These are phyloP conservation scores for Struthidea cinerea DNA, from an alignment of 2,113 vertebrate species.

Conservation along the genomic window DNA sequence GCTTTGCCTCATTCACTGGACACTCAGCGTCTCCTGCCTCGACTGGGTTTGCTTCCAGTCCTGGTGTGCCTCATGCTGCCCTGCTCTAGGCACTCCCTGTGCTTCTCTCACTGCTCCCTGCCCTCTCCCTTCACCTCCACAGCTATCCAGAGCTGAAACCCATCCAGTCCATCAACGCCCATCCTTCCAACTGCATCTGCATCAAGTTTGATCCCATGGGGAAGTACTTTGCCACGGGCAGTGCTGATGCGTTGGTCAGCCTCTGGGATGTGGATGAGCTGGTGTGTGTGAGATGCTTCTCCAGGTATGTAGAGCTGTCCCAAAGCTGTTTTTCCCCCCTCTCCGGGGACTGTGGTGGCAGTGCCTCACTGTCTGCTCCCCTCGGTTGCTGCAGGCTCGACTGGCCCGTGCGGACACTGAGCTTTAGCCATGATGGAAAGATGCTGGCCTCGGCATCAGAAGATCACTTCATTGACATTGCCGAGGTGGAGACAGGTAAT, in stretches of 20 bases:
- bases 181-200: constrained; percentile 98
- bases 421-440: constrained; percentile 96
- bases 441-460: constrained; percentile 96
- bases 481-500: constrained; percentile 94
- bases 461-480: constrained; percentile 98
- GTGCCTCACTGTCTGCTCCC: background rate
- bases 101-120: background rate
- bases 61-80: background rate
- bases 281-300: constrained; percentile 96
- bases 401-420: constrained; percentile 95
- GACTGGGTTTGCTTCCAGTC: background rate
- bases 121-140: background rate
- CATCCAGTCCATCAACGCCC: constrained; percentile 97
- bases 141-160: constrained; percentile 97
- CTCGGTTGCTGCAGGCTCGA: constrained; percentile 78
- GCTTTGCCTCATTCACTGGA: background rate
- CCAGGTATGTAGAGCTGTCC: constrained; percentile 74
- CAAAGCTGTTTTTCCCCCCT: background rate
- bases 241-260: constrained; percentile 93
- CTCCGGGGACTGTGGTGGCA: rapidly evolving
- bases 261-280: constrained; percentile 96
- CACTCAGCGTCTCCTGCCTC: background rate
- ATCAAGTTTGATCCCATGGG: constrained; percentile 98
- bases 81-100: background rate
- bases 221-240: constrained; percentile 96